Conservation (phyloP, 1,140 invertebrate genomes). For the Oreohelix idahoensis region DNA sequence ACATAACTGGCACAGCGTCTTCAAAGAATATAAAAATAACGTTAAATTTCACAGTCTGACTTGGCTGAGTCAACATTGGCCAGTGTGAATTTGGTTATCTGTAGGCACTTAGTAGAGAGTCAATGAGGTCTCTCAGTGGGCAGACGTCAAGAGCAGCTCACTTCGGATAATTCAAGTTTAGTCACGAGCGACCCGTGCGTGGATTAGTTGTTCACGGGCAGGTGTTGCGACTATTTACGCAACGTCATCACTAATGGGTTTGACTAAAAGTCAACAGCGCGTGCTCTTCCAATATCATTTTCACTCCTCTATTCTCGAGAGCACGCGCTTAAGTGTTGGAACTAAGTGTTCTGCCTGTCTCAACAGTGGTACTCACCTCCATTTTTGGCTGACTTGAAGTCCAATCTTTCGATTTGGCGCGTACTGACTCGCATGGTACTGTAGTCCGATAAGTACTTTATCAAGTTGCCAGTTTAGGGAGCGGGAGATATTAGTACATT, state of each 20-base stretch:
- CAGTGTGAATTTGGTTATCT: conserved; percentile 1
- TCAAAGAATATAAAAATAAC: not conserved
- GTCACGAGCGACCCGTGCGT: conserved; percentile 5
- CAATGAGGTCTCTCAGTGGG: not conserved
- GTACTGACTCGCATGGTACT: not conserved
- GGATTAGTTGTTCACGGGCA: not conserved
- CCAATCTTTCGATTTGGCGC: not conserved
- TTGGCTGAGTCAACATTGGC: not conserved
- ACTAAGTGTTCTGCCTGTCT: not conserved
- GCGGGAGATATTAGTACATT: not conserved
- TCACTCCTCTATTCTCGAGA: not conserved
- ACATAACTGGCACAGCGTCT: not conserved
- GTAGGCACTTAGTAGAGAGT: not conserved
- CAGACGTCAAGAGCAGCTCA: not conserved
- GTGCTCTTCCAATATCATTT: conserved; percentile 6
- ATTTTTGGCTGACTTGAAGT: not conserved
- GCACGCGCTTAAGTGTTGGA: not conserved
- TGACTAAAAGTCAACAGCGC: conserved; percentile 2
- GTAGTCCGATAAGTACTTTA: not conserved
- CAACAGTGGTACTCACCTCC: not conserved
- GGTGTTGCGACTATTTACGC: conserved; percentile 1
- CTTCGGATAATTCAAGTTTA: not conserved
- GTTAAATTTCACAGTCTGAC: not conserved
- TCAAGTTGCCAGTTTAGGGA: not conserved
- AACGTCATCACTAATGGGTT: not conserved